Conservation (phyloP, 2,113 vertebrate genomes). For the Canis aureus region DNA sequence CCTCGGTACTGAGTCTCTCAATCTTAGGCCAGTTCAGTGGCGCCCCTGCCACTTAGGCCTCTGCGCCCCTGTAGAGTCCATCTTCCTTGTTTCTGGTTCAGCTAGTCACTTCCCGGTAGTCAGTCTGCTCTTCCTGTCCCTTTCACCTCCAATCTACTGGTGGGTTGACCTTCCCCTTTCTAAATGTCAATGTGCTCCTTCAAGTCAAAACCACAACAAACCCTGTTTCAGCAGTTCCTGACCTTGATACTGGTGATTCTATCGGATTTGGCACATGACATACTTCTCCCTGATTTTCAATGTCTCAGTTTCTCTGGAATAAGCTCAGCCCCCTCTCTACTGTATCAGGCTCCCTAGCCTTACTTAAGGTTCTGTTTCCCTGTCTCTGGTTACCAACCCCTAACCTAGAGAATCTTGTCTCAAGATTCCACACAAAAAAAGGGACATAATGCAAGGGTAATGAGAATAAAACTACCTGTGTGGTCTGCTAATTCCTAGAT, state of each 20-base stretch:
- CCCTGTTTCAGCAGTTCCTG: neutral
- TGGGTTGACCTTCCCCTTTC: neutral
- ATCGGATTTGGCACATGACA: neutral
- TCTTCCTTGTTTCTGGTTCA: neutral
- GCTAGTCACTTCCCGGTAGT: neutral
- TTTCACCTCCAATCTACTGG: neutral
- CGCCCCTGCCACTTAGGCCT: neutral
- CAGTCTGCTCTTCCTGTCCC: neutral
- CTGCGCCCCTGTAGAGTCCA: neutral
- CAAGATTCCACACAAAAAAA: neutral
- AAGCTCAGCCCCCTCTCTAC: neutral
- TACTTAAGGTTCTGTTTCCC: neutral
- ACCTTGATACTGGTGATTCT: neutral
- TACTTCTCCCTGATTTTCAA: neutral
- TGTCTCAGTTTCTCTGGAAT: neutral
- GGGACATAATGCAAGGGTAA: neutral
- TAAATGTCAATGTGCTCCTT: neutral
- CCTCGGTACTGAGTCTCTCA: neutral
- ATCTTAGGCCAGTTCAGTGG: neutral
- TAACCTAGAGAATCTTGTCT: neutral
- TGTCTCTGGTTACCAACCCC: neutral
- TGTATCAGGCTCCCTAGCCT: neutral
- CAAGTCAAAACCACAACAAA: neutral
- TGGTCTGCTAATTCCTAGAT: neutral
- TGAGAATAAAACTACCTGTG: neutral